Percentiles rank a stretch among this genome's conserved stretches.
Conservation (phyloP, 2,113 vertebrate genomes). For the cattle (Bos taurus) region ARS-UCD2.0 NC_037337.1:67130001-67130500, state of each 20-base stretch:
- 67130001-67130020: neutral
- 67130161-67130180: neutral
- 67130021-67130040: neutral
- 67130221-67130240: neutral
- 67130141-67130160: neutral
- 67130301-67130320: neutral
- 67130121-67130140: neutral
- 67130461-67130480: neutral
- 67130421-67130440: neutral
- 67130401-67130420: neutral
- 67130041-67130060: neutral
- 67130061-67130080: neutral
- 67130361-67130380: neutral
- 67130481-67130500: neutral
- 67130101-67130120: neutral
- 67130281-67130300: neutral
- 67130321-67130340: neutral
- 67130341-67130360: neutral
- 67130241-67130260: conserved; percentile 43
- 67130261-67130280: conserved; percentile 26
- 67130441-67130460: neutral
- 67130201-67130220: neutral
- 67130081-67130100: neutral
- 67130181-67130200: neutral
- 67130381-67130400: neutral